Base-by-base conservation (phyloP, 2,113 vertebrate genomes). In the Crocuta crocuta region DNA sequence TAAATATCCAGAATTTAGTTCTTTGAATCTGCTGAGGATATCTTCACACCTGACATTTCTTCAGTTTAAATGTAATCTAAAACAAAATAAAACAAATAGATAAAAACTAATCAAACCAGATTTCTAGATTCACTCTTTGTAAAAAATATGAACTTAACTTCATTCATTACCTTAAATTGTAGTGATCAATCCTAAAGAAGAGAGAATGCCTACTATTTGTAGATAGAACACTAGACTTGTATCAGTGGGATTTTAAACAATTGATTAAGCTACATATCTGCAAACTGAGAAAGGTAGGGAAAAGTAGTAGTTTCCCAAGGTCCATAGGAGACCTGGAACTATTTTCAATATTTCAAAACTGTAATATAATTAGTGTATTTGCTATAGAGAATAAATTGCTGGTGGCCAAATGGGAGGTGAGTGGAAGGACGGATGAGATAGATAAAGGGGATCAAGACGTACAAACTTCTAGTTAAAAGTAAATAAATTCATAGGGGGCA, bases 1-100 rank as follows among this genome's bases (percentile, higher is more conserved):
- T 65, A 95, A 94, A 50, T 89, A 86, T 11, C 10, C 33, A 94
- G 16, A 81, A 95, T 95, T 92, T 78, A 85, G 5, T 55, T 89
- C 58, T 48, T 13, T 94, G 43, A 70, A 70, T 90, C 26, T 89
- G 43, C 61, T 35, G 71, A 11, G 84, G 70, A 84, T 53, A 24
- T 8, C 48, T 19, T 23, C 48, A 91, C 91, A 81, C 80, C 53
- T 96, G 85, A 55, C 24, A 63, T 89, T 48, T 92, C 31, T 58
- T 73, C 11, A 61, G 28, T 79, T 43, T 70, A 82, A 82, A 21
- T 63, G 11, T 45, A 24, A 81, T 65, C 31, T 89, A 26, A 74
- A 21, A 43, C 55, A 53, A 10, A n/a, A 43, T 13, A 35, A 80
- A 55, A 63, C 28, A 71, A 63, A 11, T 3, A 50, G 35, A 39